Evolutionary conservation across 2,797 vertebrate species (phyloP).

Genomic region (Melanitta fusca): DNA sequence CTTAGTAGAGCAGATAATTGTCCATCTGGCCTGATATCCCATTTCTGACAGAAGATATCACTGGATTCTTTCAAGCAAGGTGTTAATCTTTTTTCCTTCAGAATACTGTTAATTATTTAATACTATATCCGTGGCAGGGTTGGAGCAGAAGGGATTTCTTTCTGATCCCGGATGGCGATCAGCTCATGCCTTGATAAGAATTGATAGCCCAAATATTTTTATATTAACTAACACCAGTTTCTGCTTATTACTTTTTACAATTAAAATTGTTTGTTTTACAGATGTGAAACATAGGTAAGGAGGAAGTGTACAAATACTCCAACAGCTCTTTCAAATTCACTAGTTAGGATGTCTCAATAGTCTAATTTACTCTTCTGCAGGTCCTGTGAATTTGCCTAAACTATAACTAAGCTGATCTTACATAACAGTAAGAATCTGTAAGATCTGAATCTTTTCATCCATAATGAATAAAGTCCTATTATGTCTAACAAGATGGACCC

Average conservation of each 20-base stretch:
- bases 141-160: conserved; percentile 20
- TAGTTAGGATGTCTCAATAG: not conserved
- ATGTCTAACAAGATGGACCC: conserved; percentile 47
- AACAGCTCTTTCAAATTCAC: not conserved
- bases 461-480: conserved; percentile 14
- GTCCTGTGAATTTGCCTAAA: not conserved
- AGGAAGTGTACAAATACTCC: not conserved
- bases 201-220: not conserved
- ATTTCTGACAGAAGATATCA: not conserved
- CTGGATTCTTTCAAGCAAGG: not conserved
- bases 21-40: not conserved
- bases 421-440: accelerated
- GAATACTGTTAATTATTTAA: not conserved
- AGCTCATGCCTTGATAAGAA: not conserved
- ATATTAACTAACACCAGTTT: not conserved
- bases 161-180: not conserved
- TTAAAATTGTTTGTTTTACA: not conserved
- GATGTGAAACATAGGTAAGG: not conserved
- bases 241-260: not conserved
- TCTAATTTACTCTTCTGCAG: not conserved
- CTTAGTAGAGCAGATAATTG: not conserved
- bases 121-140: not conserved
- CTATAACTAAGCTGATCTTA: not conserved
- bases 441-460: not conserved
- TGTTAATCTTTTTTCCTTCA: not conserved